Evolutionary conservation across 2,113 vertebrate species (phyloP), one percentile per base, ranked within the genome.

Genomic region (Lampris incognitus): DNA sequence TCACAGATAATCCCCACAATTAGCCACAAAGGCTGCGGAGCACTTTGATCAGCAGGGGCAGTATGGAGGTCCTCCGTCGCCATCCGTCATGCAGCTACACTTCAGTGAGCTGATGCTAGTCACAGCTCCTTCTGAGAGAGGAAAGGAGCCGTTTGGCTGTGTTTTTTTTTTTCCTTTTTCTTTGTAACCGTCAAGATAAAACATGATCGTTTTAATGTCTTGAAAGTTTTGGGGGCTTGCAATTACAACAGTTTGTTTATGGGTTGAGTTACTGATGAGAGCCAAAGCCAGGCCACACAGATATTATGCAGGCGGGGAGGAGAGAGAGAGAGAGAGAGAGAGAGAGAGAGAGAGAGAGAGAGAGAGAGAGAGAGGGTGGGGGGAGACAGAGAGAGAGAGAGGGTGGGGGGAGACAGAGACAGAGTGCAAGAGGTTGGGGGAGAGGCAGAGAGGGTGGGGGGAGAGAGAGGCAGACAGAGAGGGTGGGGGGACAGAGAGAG

Each of bases 171-270:
- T 37, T 50, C 40, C 54, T 95, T 66, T 2, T 94, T 95, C 77
- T 94, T 94, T 56, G 93, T 94, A 93, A 93, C 94, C 93, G 86
- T 83, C 92, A 95, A 94, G 95, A 96, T 96, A 96, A 97, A 97
- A 96, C 93, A 94, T 94, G 95, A 94, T 94, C 93, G 66, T 95
- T 96, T 97, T 96, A 95, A 97, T 95, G 96, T 97, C 80, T 74
- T 74, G 95, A 93, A 95, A 95, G 24, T 93, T 91, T 94, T 93
- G 93, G 94, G 94, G 95, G 74, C 87, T 94, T 82, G 95, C 96
- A 96, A 97, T 97, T 97, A 96, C 95, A 95, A 95, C 96, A 95
- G 94, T 96, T 97, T 97, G 96, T 98, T 98, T 97, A 97, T 95
- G 95, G 95, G 94, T 88, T 95, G 94, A 94, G 95, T 96, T 96